These are phyloP conservation scores for Pseudonaja textilis DNA, from an alignment of 2,113 vertebrate genomes.

Conservation along the genomic window DNA sequence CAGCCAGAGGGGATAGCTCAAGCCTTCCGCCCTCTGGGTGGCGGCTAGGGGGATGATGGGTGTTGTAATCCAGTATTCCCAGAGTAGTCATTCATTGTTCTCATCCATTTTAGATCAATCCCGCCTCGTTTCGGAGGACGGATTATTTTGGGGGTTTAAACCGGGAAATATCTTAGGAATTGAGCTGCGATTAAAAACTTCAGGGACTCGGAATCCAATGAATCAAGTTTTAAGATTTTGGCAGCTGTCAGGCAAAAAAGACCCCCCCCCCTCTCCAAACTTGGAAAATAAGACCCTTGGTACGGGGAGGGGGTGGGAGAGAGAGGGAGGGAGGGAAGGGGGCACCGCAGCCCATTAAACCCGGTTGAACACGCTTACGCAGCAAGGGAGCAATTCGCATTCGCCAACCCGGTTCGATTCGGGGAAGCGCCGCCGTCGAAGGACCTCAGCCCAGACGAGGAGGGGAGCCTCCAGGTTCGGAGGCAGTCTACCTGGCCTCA, in stretches of 20 bases:
- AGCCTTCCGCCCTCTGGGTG: not conserved
- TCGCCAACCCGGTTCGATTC: not conserved
- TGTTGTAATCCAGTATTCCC: not conserved
- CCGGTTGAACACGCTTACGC: not conserved
- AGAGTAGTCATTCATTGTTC: not conserved
- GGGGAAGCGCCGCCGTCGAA: not conserved
- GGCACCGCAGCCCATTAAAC: not conserved
- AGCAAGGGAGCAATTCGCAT: not conserved
- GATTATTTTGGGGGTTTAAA: not conserved
- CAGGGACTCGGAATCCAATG: not conserved
- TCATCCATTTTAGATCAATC: not conserved
- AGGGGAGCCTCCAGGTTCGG: not conserved
- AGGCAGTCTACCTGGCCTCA: not conserved
- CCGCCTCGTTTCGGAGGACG: too few relatives aligned
- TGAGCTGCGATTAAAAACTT: not conserved
- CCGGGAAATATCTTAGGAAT: not conserved
- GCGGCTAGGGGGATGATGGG: not conserved
- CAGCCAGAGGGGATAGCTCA: not conserved
- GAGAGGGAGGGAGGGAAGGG: too few relatives aligned
- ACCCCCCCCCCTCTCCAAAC: too few relatives aligned
- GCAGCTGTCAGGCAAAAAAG: not conserved
- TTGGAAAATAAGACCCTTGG: not conserved
- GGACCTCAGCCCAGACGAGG: not conserved
- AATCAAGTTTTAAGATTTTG: not conserved
- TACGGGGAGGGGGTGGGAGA: rapidly evolving